Percentiles rank a stretch among this genome's conserved stretches.
Evolutionary conservation across 2,113 vertebrate species (phyloP).

Genomic region (Macroglossus sobrinus): DNA sequence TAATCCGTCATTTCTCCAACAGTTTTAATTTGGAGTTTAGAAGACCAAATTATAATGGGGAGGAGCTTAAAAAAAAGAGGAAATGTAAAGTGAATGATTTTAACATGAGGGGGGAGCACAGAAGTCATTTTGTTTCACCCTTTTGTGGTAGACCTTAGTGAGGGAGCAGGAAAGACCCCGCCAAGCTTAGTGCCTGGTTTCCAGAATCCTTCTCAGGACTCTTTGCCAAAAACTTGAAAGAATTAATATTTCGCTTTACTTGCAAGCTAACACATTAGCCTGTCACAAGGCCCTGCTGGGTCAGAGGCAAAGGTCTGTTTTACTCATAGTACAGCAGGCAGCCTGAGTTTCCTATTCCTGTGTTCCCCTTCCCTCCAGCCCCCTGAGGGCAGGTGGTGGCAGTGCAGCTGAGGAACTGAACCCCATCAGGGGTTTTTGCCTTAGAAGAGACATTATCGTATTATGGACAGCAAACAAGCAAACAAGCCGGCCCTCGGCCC

Average conservation of each 20-base stretch:
- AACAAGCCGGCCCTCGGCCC: not conserved
- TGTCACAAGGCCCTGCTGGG: not conserved
- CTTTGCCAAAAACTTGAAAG: not conserved
- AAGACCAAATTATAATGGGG: not conserved
- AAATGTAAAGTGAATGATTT: not conserved
- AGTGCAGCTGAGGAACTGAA: not conserved
- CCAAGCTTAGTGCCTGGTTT: conserved; percentile 1
- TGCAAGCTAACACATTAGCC: not conserved
- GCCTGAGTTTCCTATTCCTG: not conserved
- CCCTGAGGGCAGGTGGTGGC: not conserved
- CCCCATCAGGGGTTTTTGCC: not conserved
- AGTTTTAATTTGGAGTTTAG: conserved; percentile 31
- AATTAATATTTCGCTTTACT: not conserved
- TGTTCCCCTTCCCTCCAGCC: not conserved
- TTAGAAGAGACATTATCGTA: not conserved
- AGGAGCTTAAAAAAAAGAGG: conserved; percentile 7
- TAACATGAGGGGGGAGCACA: not conserved
- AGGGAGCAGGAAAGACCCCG: not conserved
- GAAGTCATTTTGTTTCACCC: not conserved
- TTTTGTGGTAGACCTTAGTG: not conserved
- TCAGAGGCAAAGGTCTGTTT: conserved; percentile 10
- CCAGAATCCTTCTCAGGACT: not conserved
- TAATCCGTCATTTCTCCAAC: not conserved
- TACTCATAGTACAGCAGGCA: not conserved
- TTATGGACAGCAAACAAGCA: conserved; percentile 31